Evolutionary conservation across 1,140 invertebrate species (phyloP).

Genomic region (Sesamia nonagrioides): DNA sequence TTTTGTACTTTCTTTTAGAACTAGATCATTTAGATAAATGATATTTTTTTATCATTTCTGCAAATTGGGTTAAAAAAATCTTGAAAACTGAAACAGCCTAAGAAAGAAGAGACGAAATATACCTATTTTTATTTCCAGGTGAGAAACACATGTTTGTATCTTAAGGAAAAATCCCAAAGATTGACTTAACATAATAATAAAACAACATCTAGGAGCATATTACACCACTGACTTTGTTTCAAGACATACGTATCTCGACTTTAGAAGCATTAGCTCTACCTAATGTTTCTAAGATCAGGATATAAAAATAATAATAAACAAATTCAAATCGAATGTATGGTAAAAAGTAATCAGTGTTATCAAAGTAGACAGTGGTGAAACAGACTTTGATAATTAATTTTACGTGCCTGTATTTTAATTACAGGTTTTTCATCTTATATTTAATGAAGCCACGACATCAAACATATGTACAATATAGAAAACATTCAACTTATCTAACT

Average conservation of each 20-base stretch:
- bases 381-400: constrained; percentile 5
- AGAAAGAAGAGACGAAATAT: too few relatives aligned
- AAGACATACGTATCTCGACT: too few relatives aligned
- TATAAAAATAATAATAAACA: too few relatives aligned
- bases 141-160: too few relatives aligned
- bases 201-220: not conserved
- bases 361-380: not conserved
- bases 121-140: too few relatives aligned
- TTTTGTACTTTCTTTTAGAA: too few relatives aligned
- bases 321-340: not conserved
- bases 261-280: too few relatives aligned
- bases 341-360: not conserved
- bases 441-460: constrained; percentile 54
- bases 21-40: too few relatives aligned
- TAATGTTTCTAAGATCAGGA: too few relatives aligned
- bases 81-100: too few relatives aligned
- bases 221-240: constrained; percentile 23
- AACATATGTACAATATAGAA: constrained; percentile 35
- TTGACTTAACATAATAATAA: not conserved
- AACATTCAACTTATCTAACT: constrained; percentile 37
- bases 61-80: too few relatives aligned
- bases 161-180: not conserved
- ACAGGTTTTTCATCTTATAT: constrained; percentile 38
- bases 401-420: constrained; percentile 33
- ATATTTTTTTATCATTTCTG: too few relatives aligned